These are phyloP conservation scores for Pristionchus pacificus DNA, from an alignment of 1,140 invertebrate genomes.

Conservation along the genomic window DNA sequence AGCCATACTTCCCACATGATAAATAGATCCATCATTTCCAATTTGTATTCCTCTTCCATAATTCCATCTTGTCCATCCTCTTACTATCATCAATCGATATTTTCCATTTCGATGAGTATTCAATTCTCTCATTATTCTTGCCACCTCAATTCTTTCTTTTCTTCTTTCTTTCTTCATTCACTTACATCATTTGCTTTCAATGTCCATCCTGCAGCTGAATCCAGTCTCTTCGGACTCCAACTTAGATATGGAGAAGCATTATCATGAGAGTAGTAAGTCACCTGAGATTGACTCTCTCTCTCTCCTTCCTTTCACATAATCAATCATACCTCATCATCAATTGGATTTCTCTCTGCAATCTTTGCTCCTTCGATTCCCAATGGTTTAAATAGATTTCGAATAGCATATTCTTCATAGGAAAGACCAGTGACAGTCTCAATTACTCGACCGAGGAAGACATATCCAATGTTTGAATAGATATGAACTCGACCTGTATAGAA, in stretches of 20 bases:
- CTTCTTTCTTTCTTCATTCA: neutral
- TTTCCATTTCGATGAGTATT: neutral
- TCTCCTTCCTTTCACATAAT: conserved; percentile 10
- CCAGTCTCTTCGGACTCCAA: conserved; percentile 23
- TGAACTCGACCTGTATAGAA: conserved; percentile 53
- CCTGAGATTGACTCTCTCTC: conserved; percentile 13
- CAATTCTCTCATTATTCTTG: conserved; percentile 18
- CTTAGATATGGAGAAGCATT: conserved; percentile 32
- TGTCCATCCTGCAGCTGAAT: conserved; percentile 26
- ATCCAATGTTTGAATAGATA: conserved; percentile 58
- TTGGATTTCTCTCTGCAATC: conserved; percentile 10
- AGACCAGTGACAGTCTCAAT: conserved; percentile 51
- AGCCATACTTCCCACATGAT: conserved; percentile 21
- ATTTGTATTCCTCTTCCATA: conserved; percentile 25
- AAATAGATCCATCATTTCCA: conserved; percentile 11
- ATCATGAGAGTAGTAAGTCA: conserved; percentile 36
- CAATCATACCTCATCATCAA: conserved; percentile 13
- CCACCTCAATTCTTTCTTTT: conserved; percentile 1
- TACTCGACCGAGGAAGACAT: conserved; percentile 57
- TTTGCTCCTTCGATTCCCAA: conserved; percentile 50
- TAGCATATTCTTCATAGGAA: conserved; percentile 54
- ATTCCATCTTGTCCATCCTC: conserved; percentile 12
- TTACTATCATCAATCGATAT: neutral
- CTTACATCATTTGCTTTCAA: conserved; percentile 2
- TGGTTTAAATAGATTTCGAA: conserved; percentile 49